These are phyloP conservation scores for Takifugu ocellatus DNA, from an alignment of 2,797 vertebrate genomes.

Conservation along the genomic window DNA sequence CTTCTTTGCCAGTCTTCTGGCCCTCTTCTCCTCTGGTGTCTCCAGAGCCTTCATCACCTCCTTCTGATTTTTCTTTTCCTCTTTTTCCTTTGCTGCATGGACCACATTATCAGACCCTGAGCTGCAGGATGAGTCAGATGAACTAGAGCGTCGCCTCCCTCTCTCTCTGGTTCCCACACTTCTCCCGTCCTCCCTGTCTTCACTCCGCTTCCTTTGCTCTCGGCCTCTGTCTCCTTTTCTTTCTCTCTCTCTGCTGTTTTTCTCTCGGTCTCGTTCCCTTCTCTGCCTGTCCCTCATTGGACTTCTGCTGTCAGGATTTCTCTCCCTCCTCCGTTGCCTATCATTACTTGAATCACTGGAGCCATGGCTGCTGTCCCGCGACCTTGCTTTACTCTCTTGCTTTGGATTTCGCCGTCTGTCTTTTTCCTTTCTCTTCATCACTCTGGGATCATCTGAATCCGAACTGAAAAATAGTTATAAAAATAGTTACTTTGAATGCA, in stretches of 20 bases:
- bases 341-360: slow-evolving; percentile 51
- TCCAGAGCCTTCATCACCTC: slow-evolving; percentile 94
- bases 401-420: slow-evolving; percentile 24
- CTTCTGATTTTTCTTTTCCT: slow-evolving; percentile 83
- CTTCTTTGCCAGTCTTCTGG: slow-evolving; percentile 92
- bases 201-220: slow-evolving; percentile 47
- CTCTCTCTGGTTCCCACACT: slow-evolving; percentile 37
- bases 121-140: slow-evolving; percentile 77
- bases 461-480: slow-evolving; percentile 50
- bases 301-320: slow-evolving; percentile 50
- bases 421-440: slow-evolving; percentile 32
- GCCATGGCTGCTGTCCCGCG: slow-evolving; percentile 49
- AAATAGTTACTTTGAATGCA: neutral
- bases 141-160: slow-evolving; percentile 52
- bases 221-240: slow-evolving; percentile 38
- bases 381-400: slow-evolving; percentile 48
- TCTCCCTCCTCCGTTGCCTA: slow-evolving; percentile 45
- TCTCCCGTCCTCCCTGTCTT: slow-evolving; percentile 46
- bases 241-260: slow-evolving; percentile 37
- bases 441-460: slow-evolving; percentile 58
- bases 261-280: slow-evolving; percentile 41
- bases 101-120: slow-evolving; percentile 67
- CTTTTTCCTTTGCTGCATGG: slow-evolving; percentile 62
- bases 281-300: slow-evolving; percentile 42
- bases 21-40: slow-evolving; percentile 94